These are phyloP conservation scores for Cheumatopsyche charites DNA, from an alignment of 1,140 invertebrate species.

Conservation along the genomic window DNA sequence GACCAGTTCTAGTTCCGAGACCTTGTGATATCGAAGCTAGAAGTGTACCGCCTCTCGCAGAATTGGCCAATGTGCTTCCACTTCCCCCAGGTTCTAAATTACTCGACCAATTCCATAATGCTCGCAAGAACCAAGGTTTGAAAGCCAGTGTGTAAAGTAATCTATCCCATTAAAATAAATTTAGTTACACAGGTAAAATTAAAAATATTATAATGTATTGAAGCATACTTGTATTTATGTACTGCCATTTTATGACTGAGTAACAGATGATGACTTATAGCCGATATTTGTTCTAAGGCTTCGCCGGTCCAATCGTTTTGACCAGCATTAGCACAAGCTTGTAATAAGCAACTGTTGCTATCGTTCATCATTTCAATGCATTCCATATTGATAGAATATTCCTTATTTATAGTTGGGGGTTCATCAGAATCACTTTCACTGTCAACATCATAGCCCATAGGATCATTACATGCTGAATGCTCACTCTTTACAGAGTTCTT, in stretches of 20 bases:
- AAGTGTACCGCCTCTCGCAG: slow-evolving; percentile 64
- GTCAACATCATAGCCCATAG: slow-evolving; percentile 57
- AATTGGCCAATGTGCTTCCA: not conserved
- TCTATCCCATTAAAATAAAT: slow-evolving; percentile 57
- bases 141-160: slow-evolving; percentile 86
- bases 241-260: slow-evolving; percentile 76
- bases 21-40: slow-evolving; percentile 75
- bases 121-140: slow-evolving; percentile 80
- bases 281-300: slow-evolving; percentile 71
- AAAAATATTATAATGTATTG: slow-evolving; percentile 15
- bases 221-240: slow-evolving; percentile 71
- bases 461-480: slow-evolving; percentile 49
- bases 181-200: no score
- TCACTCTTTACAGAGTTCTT: slow-evolving; percentile 57
- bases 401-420: slow-evolving; percentile 53
- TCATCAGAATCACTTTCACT: slow-evolving; percentile 61
- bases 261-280: slow-evolving; percentile 79
- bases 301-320: slow-evolving; percentile 65
- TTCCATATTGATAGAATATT: slow-evolving; percentile 54
- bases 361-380: slow-evolving; percentile 69
- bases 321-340: slow-evolving; percentile 65
- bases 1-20: slow-evolving; percentile 62
- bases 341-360: slow-evolving; percentile 64
- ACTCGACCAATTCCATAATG: slow-evolving; percentile 73
- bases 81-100: slow-evolving; percentile 53